These are phyloP conservation scores for Nycticorax nycticorax DNA, from an alignment of 2,113 vertebrate species.

Conservation along the genomic window DNA sequence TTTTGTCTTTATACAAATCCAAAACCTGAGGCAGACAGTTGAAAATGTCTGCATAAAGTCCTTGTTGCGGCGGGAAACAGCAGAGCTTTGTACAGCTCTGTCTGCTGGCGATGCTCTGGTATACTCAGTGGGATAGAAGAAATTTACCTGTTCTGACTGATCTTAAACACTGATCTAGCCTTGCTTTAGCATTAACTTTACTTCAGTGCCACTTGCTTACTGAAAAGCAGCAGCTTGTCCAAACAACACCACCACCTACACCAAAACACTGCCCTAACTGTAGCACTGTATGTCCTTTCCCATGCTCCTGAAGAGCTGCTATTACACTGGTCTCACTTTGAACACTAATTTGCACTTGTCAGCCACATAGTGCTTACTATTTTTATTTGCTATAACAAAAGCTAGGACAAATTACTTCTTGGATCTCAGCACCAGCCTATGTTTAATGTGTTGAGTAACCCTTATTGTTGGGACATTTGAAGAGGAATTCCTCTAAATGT, in stretches of 20 bases:
- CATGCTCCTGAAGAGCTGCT: not conserved
- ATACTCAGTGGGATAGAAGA: not conserved
- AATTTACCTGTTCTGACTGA: not conserved
- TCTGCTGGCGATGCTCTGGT: not conserved
- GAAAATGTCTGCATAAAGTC: not conserved
- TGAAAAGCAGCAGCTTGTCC: not conserved
- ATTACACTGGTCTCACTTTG: fast-evolving
- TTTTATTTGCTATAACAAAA: not conserved
- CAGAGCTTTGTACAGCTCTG: not conserved
- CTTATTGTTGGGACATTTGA: not conserved
- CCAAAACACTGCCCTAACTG: not conserved
- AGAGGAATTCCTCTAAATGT: not conserved
- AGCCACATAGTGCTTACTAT: not conserved
- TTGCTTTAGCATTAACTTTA: not conserved
- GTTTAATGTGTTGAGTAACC: not conserved
- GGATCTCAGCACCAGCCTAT: not conserved
- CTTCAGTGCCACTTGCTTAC: not conserved
- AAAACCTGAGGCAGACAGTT: not conserved
- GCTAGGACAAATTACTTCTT: not conserved
- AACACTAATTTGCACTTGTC: not conserved
- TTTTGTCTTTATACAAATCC: not conserved
- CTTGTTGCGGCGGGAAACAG: not conserved
- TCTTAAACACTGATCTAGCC: not conserved
- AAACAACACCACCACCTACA: not conserved
- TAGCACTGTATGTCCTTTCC: not conserved